Base-by-base conservation (phyloP, 2,888 invertebrate genomes). In the Lasius platythorax region DNA sequence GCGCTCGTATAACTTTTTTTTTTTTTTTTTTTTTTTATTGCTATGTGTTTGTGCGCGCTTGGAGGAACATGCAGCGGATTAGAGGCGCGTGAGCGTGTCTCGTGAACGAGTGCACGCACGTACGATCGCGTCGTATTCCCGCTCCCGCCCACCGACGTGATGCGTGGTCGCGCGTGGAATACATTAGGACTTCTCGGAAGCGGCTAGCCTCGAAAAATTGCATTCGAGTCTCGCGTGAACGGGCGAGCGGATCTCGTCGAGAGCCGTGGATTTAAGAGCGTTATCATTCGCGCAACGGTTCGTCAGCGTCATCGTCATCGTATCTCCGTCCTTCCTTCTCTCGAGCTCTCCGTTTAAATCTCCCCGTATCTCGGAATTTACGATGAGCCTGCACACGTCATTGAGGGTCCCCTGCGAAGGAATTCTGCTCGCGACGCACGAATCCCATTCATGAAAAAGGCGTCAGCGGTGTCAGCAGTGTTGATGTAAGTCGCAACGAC, bases 381-480 rank as follows among this genome's bases (percentile, higher is more conserved):
- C 75, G 84, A 91, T 89, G 89, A 87, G 72, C 56, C 73, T 78
- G 85, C 82, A 85, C 73, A 84, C 88, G 89, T 91, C 88, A 88
- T 89, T 87, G 82, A 86, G 40, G 6, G 18, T 50, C 70, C 68
- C 67, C 82, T 75, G 72, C 46, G 8, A 70, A 87, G 53, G 79
- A 76, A 85, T 70, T 58, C 58, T 74, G 64, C 72, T 82, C 64
- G 63, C 73, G 83, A 85, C 53, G 88, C 84, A 87, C 79, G 83
- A 87, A 84, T 76, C 87, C 87, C 87, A 91, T 90, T 89, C 84
- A 91, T 84, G 85, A 87, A 85, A 67, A n/a, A 66, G 53, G 5
- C 53, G 15, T 63, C n/a, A 37, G 46, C n/a, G 8, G n/a, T 30
- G 46, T 50, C 28, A 50, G 23, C 23, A 1, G 63, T 53, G 23